phyloP scores from a whole-genome alignment of 2,797 vertebrate genomes.

The Brachymystax lenok region DNA sequence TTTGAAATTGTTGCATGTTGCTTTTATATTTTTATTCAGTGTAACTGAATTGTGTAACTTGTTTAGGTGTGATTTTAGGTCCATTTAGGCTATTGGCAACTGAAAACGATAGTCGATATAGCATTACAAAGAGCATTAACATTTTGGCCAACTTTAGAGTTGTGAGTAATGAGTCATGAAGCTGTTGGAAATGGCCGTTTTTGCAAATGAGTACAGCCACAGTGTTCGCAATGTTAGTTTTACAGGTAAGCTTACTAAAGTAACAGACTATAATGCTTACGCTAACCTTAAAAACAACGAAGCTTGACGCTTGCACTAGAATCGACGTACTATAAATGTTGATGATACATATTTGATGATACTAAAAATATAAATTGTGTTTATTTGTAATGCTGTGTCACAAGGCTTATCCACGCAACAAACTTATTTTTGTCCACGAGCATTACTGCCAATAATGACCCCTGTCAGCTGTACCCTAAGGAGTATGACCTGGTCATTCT shows the following conservation, averaged over 20 bases:
- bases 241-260: constrained; percentile 59
- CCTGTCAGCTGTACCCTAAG: constrained; percentile 78
- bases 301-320: background rate
- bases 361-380: background rate
- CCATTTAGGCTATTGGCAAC: background rate
- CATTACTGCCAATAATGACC: constrained; percentile 63
- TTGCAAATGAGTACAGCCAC: constrained; percentile 41
- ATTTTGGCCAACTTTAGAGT: background rate
- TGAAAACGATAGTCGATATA: no score
- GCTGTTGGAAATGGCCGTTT: background rate
- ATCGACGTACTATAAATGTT: background rate
- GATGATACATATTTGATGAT: background rate
- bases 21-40: no score
- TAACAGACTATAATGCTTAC: background rate
- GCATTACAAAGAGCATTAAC: background rate
- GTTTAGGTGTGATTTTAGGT: background rate
- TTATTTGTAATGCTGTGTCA: background rate
- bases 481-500: constrained; percentile 84
- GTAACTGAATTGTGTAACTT: background rate
- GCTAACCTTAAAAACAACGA: background rate
- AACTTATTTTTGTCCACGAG: constrained; percentile 21
- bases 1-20: no score
- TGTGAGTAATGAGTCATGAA: no score
- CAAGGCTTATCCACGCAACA: background rate
- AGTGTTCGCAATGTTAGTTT: constrained; percentile 67